Evolutionary conservation across 2,113 vertebrate species (phyloP).

Genomic region (Lates calcarifer): DNA sequence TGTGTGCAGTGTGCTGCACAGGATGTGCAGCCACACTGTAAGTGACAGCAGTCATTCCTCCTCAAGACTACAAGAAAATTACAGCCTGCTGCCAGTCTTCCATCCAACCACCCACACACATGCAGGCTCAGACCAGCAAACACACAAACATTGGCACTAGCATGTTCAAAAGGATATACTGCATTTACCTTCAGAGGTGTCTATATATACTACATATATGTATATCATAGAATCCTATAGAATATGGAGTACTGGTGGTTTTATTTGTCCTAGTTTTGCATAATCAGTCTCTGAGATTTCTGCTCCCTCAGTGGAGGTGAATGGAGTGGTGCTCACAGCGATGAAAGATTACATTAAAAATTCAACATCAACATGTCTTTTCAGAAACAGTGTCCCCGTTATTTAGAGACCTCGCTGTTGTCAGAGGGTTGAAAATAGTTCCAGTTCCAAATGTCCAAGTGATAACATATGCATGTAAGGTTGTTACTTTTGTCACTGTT

Average conservation of each 20-base stretch:
- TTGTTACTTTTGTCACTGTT: too few species aligned
- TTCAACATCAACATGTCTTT: slow-evolving; percentile 13
- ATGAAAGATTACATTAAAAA: slow-evolving; percentile 13
- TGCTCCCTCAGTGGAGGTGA: slow-evolving; percentile 11
- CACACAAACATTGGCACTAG: not conserved
- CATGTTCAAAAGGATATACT: slow-evolving; percentile 5
- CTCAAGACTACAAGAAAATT: too few species aligned
- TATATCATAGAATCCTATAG: not conserved
- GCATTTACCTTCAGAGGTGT: slow-evolving; percentile 17
- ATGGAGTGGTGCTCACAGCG: not conserved
- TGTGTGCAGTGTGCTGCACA: not conserved
- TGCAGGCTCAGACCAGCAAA: not conserved
- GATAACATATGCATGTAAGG: not conserved
- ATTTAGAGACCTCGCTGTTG: not conserved
- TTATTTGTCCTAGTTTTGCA: not conserved
- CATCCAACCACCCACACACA: slow-evolving; percentile 18
- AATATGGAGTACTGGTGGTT: not conserved
- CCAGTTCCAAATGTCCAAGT: not conserved
- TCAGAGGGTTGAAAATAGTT: not conserved
- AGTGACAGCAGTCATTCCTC: too few species aligned
- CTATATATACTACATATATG: not conserved
- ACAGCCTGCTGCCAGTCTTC: not conserved
- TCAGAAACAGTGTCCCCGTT: slow-evolving; percentile 19
- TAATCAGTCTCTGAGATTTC: not conserved
- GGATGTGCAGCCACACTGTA: not conserved